phyloP scores from a whole-genome alignment of 92 coral and sea anemone genomes.

The Nematostella vectensis region DNA sequence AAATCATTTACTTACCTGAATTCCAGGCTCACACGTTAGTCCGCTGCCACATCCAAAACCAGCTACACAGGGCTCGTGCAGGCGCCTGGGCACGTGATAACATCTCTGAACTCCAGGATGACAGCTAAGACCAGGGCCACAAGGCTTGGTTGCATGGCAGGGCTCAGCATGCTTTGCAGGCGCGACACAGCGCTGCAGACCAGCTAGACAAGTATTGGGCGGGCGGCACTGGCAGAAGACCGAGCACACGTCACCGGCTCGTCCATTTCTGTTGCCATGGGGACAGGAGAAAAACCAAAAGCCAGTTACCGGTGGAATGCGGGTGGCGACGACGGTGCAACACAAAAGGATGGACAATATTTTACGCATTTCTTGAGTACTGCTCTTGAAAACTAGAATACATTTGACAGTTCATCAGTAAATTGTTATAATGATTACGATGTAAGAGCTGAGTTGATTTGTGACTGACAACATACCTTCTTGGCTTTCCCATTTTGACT shows the following conservation, averaged over 20 bases:
- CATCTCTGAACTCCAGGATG: constrained; percentile 98
- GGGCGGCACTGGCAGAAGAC: constrained; percentile 79
- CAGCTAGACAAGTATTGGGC: constrained; percentile 87
- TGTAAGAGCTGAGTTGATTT: too few species aligned
- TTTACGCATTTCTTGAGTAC: too few species aligned
- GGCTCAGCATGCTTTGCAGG: constrained; percentile 61
- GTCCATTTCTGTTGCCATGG: constrained; percentile 82
- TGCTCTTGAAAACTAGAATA: too few species aligned
- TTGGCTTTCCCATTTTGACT: too few species aligned
- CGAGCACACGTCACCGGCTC: constrained; percentile 81
- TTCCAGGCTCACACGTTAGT: constrained; percentile 91
- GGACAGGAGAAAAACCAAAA: constrained; percentile 93
- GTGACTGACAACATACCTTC: too few species aligned
- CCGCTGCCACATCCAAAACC: constrained; percentile 74
- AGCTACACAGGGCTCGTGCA: constrained; percentile 83
- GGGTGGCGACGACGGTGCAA: too few species aligned
- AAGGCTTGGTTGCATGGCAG: constrained; percentile 89
- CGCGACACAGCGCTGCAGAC: constrained; percentile 65
- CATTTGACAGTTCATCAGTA: too few species aligned
- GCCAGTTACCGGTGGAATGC: constrained; percentile 22
- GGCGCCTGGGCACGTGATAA: constrained; percentile 74
- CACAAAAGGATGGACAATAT: too few species aligned
- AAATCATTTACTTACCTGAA: constrained; percentile 49
- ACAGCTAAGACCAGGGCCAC: constrained; percentile 75
- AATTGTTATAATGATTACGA: too few species aligned